These are phyloP conservation scores for Loripinus fragilis DNA, from an alignment of 2,888 invertebrate genomes.

Conservation along the genomic window DNA sequence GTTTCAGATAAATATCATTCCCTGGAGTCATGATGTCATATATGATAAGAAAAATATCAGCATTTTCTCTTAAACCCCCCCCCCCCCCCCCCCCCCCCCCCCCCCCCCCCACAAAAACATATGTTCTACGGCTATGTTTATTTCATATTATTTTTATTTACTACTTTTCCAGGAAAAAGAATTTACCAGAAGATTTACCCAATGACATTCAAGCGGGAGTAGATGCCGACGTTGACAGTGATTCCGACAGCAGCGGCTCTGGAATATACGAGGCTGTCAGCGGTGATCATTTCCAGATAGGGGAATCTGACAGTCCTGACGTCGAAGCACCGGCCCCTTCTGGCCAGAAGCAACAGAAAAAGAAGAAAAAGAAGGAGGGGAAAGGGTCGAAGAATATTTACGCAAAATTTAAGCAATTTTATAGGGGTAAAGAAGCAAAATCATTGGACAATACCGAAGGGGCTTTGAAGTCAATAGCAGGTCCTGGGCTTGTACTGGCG, in stretches of 20 bases:
- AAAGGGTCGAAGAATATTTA: conserved; percentile 48
- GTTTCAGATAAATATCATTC: too few relatives aligned
- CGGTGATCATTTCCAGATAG: conserved; percentile 25
- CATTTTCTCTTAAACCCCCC: too few relatives aligned
- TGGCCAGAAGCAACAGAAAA: conserved; percentile 44
- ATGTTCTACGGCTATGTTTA: too few relatives aligned
- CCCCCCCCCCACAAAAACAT: too few relatives aligned
- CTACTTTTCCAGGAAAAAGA: conserved; percentile 11
- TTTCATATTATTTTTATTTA: not conserved
- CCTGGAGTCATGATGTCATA: too few relatives aligned
- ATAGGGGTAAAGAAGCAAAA: conserved; percentile 41
- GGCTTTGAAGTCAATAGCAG: conserved; percentile 14
- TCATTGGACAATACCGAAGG: not conserved
- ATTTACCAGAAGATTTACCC: not conserved
- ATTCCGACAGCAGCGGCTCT: conserved; percentile 62
- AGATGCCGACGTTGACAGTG: conserved; percentile 67
- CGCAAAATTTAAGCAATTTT: conserved; percentile 47
- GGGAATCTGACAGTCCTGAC: conserved; percentile 51
- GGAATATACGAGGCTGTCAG: conserved; percentile 66
- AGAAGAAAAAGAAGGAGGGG: conserved; percentile 60
- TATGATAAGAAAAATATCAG: too few relatives aligned
- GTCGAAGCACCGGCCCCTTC: conserved; percentile 55
- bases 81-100: too few relatives aligned
- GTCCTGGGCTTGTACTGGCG: conserved; percentile 7
- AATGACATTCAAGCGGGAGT: conserved; percentile 43